Evolutionary conservation across 2,888 invertebrate species (phyloP).

Genomic region (Ochlodes sylvanus): DNA sequence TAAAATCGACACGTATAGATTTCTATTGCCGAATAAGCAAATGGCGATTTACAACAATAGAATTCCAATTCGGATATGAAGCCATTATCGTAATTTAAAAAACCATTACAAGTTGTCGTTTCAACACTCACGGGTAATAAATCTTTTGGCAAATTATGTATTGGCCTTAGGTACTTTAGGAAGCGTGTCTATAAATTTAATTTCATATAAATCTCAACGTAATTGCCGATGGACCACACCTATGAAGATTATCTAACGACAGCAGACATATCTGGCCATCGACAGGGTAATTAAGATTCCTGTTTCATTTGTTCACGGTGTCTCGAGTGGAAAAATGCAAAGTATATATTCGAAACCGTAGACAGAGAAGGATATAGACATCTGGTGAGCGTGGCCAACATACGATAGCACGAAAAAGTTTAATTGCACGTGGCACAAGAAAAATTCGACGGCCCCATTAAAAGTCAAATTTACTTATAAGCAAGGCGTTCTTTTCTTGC

Average conservation of each 20-base stretch:
- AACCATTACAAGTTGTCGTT: constrained; percentile 46
- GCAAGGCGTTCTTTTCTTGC: no score
- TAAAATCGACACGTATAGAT: constrained; percentile 13
- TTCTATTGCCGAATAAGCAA: constrained; percentile 37
- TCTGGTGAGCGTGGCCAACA: no score
- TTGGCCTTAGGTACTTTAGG: constrained; percentile 42
- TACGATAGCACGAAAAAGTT: no score
- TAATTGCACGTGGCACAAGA: no score
- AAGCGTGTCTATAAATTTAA: constrained; percentile 47
- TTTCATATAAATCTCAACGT: constrained; percentile 55
- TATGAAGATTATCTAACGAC: constrained; percentile 52
- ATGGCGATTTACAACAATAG: constrained; percentile 42
- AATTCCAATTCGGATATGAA: constrained; percentile 42
- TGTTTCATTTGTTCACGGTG: constrained; percentile 24
- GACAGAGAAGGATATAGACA: no score
- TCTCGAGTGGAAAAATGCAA: constrained; percentile 9
- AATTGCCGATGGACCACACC: constrained; percentile 60
- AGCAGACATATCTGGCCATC: constrained; percentile 51
- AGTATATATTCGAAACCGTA: neutral
- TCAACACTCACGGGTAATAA: constrained; percentile 46
- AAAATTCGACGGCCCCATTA: no score
- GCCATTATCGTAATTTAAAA: constrained; percentile 46
- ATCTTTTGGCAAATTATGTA: constrained; percentile 45
- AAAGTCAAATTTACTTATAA: no score
- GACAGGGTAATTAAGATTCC: constrained; percentile 60